Evolutionary conservation across 2,888 invertebrate species (phyloP), one percentile per base, ranked within the genome.

Genomic region (Xestia rhomboidea): DNA sequence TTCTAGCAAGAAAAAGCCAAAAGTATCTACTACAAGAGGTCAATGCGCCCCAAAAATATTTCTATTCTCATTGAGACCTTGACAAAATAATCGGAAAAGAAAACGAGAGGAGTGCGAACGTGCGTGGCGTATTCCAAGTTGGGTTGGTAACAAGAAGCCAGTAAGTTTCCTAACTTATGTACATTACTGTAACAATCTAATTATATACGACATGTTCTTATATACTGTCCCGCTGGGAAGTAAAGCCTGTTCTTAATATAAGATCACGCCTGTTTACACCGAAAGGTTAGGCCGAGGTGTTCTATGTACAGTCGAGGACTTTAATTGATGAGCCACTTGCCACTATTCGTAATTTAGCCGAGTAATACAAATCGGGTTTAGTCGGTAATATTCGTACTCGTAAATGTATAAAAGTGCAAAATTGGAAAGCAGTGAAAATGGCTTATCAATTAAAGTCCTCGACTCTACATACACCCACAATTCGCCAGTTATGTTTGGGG

Each of bases 161-260:
- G 34, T 34, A 27, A 77, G 51, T 68, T 77, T 68, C 30, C 1
- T 34, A 49, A 62, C 49, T 62, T 60, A 18, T 41, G 15, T 57
- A 51, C 27, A 67, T 41, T 34, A 62, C 41, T 15, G 41, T n/a
- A 41, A 67, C n/a, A 76, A 68, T 76, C 21, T 77, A 68, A 76
- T 77, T 51, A 76, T n/a, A 3, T 27, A 30, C n/a, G 62, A 51
- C 62, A 21, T 34, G 6, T 54, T 24, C 24, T 15, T 44, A 54
- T 54, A 18, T 51, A 41, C 15, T 44, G 10, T 15, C 27, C 44
- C 44, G 6, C 4, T 18, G 62, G 44, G 77, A 68, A 1, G 30
- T 66, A n/a, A 30, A 64, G 24, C 41, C 64, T 30, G 15, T 41
- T 41, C 24, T 18, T 66, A 41, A n/a, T 49, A 13, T 21, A 24